Percentiles rank a stretch among this genome's conserved stretches.
phyloP scores from a whole-genome alignment of 2,797 vertebrate genomes.

The Neosalanx taihuensis region DNA sequence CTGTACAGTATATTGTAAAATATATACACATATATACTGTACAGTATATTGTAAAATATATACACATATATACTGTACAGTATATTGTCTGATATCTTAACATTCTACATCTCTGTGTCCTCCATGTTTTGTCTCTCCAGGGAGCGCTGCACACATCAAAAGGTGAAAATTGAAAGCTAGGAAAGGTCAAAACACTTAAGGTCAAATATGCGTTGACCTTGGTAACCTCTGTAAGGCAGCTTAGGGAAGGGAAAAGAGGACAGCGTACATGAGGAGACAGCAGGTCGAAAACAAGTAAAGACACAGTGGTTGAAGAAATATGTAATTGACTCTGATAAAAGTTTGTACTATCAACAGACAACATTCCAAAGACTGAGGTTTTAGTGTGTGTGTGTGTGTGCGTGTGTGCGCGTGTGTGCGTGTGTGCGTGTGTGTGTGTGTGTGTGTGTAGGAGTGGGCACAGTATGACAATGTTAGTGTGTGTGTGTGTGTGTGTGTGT shows the following conservation, averaged over 20 bases:
- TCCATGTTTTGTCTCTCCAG: slow-evolving; percentile 27
- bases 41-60: too few species aligned
- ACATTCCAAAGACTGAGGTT: slow-evolving; percentile 49
- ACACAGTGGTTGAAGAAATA: slow-evolving; percentile 53
- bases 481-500: neutral
- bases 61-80: too few species aligned
- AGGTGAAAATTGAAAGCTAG: slow-evolving; percentile 27
- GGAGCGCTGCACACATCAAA: slow-evolving; percentile 36
- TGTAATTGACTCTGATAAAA: slow-evolving; percentile 68
- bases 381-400: too few species aligned
- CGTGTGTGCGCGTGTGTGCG: too few species aligned
- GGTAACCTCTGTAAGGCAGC: slow-evolving; percentile 34
- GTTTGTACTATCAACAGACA: slow-evolving; percentile 47
- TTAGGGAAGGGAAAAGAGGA: slow-evolving; percentile 24
- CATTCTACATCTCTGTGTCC: slow-evolving; percentile 37
- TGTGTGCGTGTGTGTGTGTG: slow-evolving; percentile 11
- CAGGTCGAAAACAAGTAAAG: slow-evolving; percentile 54
- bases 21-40: too few species aligned
- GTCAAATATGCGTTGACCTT: slow-evolving; percentile 43
- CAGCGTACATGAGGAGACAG: slow-evolving; percentile 38
- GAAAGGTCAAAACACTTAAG: slow-evolving; percentile 40
- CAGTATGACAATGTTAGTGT: slow-evolving; percentile 5
- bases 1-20: too few species aligned
- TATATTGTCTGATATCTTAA: slow-evolving; percentile 35
- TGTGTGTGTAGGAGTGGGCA: slow-evolving; percentile 21